Evolutionary conservation across 2,888 invertebrate genomes (phyloP).

Genomic region (Drosophila infuscata): DNA sequence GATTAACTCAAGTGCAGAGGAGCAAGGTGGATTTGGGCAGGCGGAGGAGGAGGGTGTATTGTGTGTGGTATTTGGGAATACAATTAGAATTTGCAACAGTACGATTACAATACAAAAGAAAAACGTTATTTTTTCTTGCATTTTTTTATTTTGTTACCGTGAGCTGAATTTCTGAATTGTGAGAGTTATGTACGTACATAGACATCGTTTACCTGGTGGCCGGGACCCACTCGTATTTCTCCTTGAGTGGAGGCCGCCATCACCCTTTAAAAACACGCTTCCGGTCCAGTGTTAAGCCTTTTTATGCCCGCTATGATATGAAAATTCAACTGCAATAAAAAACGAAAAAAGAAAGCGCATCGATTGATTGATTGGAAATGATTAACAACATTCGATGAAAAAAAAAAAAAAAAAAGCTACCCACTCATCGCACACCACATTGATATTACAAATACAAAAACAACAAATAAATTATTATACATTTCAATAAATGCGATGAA

Average conservation of each 20-base stretch:
- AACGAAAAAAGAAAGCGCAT: constrained; percentile 34
- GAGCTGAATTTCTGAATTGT: constrained; percentile 84
- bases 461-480: constrained; percentile 9
- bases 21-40: neutral
- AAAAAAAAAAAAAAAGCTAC: neutral
- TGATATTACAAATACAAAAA: neutral
- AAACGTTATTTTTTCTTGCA: constrained; percentile 48
- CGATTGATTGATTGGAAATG: constrained; percentile 19
- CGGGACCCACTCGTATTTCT: constrained; percentile 92
- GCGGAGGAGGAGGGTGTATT: neutral
- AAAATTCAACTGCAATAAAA: constrained; percentile 82
- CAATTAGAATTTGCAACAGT: constrained; percentile 65
- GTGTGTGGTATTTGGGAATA: constrained; percentile 26
- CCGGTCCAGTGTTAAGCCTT: constrained; percentile 85
- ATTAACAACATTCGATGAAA: constrained; percentile 18
- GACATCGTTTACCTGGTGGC: constrained; percentile 90
- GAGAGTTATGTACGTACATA: constrained; percentile 88
- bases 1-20: constrained; percentile 2
- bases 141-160: constrained; percentile 86
- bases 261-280: constrained; percentile 85
- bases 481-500: constrained; percentile 68
- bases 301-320: constrained; percentile 84
- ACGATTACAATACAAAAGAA: constrained; percentile 64
- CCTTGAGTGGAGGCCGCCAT: constrained; percentile 90
- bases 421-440: neutral